phyloP scores from a whole-genome alignment of 2,797 vertebrate genomes.

The Esox lucius region DNA sequence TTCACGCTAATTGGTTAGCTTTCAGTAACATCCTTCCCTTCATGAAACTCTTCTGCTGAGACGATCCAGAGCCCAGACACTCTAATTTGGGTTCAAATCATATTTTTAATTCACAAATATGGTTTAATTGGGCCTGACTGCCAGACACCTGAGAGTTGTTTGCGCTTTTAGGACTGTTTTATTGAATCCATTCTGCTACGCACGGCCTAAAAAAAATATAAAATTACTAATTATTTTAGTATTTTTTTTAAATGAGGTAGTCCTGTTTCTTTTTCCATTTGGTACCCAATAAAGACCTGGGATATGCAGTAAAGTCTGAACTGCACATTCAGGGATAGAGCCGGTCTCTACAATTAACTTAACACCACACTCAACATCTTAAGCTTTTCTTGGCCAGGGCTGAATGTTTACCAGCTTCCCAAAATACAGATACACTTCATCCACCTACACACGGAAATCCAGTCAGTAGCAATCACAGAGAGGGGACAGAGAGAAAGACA shows the following conservation, averaged over 20 bases:
- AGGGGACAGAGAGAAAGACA: neutral
- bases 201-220: neutral
- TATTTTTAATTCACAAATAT: neutral
- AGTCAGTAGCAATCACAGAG: neutral
- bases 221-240: neutral
- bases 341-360: conserved; percentile 42
- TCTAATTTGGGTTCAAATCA: neutral
- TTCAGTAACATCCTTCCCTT: conserved; percentile 45
- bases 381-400: conserved; percentile 36
- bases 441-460: conserved; percentile 6
- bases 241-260: neutral
- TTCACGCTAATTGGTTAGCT: conserved; percentile 32
- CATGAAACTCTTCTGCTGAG: conserved; percentile 39
- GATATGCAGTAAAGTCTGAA: conserved; percentile 26
- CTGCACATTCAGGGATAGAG: conserved; percentile 37
- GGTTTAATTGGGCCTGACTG: neutral
- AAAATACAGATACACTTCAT: conserved; percentile 44
- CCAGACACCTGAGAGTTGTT: neutral
- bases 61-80: conserved; percentile 25
- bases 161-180: neutral
- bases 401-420: conserved; percentile 44
- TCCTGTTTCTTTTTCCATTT: neutral
- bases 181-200: neutral
- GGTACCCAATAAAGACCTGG: neutral
- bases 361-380: conserved; percentile 38